Evolutionary conservation across 2,888 invertebrate species (phyloP), one percentile per base, ranked within the genome.

Genomic region (Glyphotaelius pellucidus): DNA sequence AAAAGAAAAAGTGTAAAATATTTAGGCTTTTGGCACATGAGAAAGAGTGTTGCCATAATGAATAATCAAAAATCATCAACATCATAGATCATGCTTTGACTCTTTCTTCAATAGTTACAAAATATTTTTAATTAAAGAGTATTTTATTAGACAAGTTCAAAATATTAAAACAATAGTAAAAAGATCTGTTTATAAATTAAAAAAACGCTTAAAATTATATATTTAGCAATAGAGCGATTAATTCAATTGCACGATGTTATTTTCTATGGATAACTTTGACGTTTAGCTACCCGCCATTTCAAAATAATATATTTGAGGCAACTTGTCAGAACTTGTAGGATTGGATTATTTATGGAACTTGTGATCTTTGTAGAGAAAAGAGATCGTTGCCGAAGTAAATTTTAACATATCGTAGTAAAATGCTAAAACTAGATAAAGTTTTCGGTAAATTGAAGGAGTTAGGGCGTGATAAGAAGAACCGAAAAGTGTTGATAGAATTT

Each of bases 401-500:
- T 3, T n/a, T 11, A 86, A 86, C 15, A 31, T 79, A 80, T 32
- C 11, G 5, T 31, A 79, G 80, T 19, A 89, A 79, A 89, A 79
- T 89, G 35, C n/a, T 35, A 25, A 88, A 32, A 47, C 67, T 87
- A 31, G 89, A 92, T 52, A 80, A 86, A 42, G 90, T 85, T 42
- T 25, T 86, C n/a, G 32, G 67, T 15, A 92, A 90, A 84, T 42
- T 92, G 31, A 79, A 87, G 31, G 79, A 81, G 25, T 47, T 92
- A 67, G 80, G 88, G 15, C 92, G 91, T 38, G 91, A 91, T 84
- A 92, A 91, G 85, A 92, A 90, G 32, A 90, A 92, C 47, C 90
- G 83, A 80, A 92, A 90, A n/a, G 80, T 90, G n/a, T 67, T 92
- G 19, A 42, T 30, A 4, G 35, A 32, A 84, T 92, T 80, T 35